Conservation (phyloP, 2,888 invertebrate species). For the Epirrhoe alternata region DNA sequence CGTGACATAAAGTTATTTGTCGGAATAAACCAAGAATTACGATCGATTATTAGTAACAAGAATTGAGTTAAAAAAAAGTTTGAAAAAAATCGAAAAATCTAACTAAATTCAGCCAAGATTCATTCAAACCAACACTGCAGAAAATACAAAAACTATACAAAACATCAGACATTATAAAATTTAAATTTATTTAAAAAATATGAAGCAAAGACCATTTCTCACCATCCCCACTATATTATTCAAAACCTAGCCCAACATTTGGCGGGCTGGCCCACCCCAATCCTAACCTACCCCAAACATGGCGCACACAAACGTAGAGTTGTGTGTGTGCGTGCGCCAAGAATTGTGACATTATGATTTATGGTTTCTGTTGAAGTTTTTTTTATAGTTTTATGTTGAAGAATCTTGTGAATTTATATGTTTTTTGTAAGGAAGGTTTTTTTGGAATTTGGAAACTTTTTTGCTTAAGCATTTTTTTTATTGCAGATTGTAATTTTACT, state of each 20-base stretch:
- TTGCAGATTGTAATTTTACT: too few relatives aligned
- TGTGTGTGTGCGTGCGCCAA: slow-evolving; percentile 40
- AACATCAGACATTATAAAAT: too few relatives aligned
- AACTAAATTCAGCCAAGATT: too few relatives aligned
- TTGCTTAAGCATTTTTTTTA: too few relatives aligned
- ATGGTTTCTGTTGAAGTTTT: slow-evolving; percentile 28
- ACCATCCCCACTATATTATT: slow-evolving; percentile 61
- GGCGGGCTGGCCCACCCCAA: slow-evolving; percentile 76
- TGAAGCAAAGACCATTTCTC: slow-evolving; percentile 52
- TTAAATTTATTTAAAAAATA: slow-evolving; percentile 23
- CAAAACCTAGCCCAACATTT: slow-evolving; percentile 79
- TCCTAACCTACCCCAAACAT: slow-evolving; percentile 79
- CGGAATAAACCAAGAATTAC: too few relatives aligned
- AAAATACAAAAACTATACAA: too few relatives aligned
- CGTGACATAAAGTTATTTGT: too few relatives aligned
- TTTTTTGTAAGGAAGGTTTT: neutral
- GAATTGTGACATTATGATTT: slow-evolving; percentile 40
- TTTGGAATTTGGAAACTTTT: neutral
- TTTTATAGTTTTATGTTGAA: slow-evolving; percentile 11
- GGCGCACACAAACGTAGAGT: slow-evolving; percentile 34
- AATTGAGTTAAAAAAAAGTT: too few relatives aligned
- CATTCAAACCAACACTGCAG: too few relatives aligned
- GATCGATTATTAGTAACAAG: too few relatives aligned
- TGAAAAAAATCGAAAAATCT: too few relatives aligned
- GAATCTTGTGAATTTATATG: neutral